These are phyloP conservation scores for Drymodes brunneopygia DNA, from an alignment of 2,113 vertebrate species.

Conservation along the genomic window DNA sequence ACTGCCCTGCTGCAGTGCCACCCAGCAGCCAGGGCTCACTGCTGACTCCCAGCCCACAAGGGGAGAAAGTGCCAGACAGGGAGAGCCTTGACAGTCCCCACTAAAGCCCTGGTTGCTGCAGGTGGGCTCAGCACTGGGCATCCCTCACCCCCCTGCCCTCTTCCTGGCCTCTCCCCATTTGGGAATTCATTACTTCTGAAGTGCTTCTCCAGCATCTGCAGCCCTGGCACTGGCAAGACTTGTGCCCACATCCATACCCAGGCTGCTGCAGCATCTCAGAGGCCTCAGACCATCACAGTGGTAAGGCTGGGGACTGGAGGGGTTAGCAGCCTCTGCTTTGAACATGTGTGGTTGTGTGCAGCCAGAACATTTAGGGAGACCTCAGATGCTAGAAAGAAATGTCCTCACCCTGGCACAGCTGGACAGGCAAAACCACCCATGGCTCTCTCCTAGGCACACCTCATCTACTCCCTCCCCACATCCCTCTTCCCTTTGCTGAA, in stretches of 20 bases:
- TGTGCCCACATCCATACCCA: accelerated
- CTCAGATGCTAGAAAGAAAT: background rate
- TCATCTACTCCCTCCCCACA: background rate
- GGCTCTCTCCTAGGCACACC: background rate
- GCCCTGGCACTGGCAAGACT: accelerated
- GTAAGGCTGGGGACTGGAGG: background rate
- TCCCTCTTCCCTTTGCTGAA: accelerated
- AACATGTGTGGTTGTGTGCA: background rate
- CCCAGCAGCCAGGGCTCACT: accelerated
- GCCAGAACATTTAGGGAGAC: background rate
- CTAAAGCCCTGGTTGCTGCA: background rate
- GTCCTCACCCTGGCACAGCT: background rate
- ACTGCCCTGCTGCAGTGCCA: background rate
- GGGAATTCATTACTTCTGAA: background rate
- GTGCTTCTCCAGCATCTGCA: background rate
- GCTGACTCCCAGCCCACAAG: no score
- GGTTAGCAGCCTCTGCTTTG: background rate
- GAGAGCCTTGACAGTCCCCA: background rate
- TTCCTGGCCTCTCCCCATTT: background rate
- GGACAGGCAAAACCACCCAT: background rate
- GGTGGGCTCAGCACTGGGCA: background rate
- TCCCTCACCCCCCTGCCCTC: background rate
- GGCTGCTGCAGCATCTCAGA: background rate
- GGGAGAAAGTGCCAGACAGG: accelerated
- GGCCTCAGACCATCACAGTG: accelerated